These are phyloP conservation scores for Aporophyla nigra DNA, from an alignment of 2,888 invertebrate species.

Conservation along the genomic window DNA sequence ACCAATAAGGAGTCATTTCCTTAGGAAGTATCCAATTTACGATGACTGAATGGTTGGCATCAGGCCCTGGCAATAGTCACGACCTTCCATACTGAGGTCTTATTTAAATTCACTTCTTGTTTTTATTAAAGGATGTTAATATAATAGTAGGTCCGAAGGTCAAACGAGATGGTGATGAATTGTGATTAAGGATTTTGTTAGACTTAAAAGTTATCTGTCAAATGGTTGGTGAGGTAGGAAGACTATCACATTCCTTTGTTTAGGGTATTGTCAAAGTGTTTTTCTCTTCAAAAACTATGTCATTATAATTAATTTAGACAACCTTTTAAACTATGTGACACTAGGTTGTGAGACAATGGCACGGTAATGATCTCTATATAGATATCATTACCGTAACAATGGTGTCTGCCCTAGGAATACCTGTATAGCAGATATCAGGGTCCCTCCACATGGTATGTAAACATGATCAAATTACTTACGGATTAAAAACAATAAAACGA, in stretches of 20 bases:
- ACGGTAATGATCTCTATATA: too few species aligned
- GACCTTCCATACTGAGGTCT: conserved; percentile 45
- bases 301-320: too few species aligned
- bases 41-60: conserved; percentile 40
- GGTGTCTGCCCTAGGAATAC: too few species aligned
- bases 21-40: conserved; percentile 51
- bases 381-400: too few species aligned
- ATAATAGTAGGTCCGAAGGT: neutral
- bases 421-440: too few species aligned
- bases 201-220: neutral
- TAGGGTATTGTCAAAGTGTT: neutral
- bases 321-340: too few species aligned
- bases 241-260: neutral
- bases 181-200: neutral
- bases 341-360: too few species aligned
- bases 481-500: too few species aligned
- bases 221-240: too few species aligned
- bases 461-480: too few species aligned
- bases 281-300: neutral
- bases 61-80: conserved; percentile 31
- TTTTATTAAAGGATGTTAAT: conserved; percentile 13
- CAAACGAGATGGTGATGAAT: neutral
- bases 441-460: too few species aligned
- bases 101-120: conserved; percentile 45
- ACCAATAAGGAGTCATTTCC: conserved; percentile 36